phyloP scores from a whole-genome alignment of 2,888 invertebrate genomes.

The Zaprionus lineosus region DNA sequence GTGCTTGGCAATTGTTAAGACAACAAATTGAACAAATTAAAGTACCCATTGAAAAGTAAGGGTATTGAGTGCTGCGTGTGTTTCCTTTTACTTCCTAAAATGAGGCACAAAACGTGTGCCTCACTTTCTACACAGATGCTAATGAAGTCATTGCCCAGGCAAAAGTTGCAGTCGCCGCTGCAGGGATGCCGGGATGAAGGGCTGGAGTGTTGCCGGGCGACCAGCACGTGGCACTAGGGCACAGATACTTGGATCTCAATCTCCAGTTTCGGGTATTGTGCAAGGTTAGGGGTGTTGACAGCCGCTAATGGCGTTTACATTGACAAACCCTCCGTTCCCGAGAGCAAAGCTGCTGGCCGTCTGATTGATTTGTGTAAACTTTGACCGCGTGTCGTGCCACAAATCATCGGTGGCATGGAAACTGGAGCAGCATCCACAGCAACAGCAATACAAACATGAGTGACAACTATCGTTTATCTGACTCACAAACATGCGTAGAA shows the following conservation, averaged over 20 bases:
- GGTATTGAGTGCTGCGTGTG: too few relatives aligned
- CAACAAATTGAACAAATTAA: background rate
- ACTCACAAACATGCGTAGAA: too few relatives aligned
- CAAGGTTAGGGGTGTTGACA: slow-evolving; percentile 67
- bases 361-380: slow-evolving; percentile 74
- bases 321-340: slow-evolving; percentile 1
- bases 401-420: slow-evolving; percentile 35
- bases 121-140: slow-evolving; percentile 33
- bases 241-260: background rate
- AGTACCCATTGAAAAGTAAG: background rate
- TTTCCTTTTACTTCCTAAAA: slow-evolving; percentile 1
- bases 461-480: slow-evolving; percentile 42
- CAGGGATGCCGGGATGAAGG: background rate
- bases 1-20: too few relatives aligned
- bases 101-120: slow-evolving; percentile 30
- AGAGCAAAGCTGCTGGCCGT: slow-evolving; percentile 12
- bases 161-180: slow-evolving; percentile 28
- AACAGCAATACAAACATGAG: slow-evolving; percentile 26
- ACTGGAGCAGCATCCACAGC: slow-evolving; percentile 8
- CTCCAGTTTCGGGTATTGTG: slow-evolving; percentile 41
- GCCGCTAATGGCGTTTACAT: slow-evolving; percentile 60
- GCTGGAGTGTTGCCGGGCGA: background rate
- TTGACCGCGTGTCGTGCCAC: slow-evolving; percentile 58
- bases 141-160: slow-evolving; percentile 69
- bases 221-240: slow-evolving; percentile 59